A percentile compares a stretch with the other conserved stretches of the same genome.
phyloP scores from a whole-genome alignment of 2,113 vertebrate species.

The Tupaia chinensis region DNA sequence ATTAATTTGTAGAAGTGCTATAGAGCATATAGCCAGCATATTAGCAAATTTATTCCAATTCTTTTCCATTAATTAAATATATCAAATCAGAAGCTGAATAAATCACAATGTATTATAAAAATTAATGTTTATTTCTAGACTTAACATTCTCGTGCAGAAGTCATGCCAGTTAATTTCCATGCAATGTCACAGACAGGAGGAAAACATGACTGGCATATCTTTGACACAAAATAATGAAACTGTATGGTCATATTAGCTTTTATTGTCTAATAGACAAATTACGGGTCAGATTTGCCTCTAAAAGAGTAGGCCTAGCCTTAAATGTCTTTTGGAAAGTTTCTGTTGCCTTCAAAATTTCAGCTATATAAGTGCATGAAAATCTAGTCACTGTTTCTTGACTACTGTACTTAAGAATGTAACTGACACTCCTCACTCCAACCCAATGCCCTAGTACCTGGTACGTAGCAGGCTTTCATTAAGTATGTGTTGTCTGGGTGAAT shows the following conservation, averaged over 20 bases:
- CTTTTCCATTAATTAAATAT: slow-evolving; percentile 73
- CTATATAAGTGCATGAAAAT: not conserved
- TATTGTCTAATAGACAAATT: not conserved
- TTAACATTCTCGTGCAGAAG: slow-evolving; percentile 78
- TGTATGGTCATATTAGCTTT: not conserved
- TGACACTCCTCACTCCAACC: not conserved
- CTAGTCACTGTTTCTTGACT: not conserved
- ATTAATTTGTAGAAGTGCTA: slow-evolving; percentile 41
- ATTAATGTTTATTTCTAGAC: slow-evolving; percentile 76
- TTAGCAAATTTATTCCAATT: slow-evolving; percentile 71
- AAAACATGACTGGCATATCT: slow-evolving; percentile 60
- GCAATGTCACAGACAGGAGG: slow-evolving; percentile 37
- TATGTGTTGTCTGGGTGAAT: not conserved
- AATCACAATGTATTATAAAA: slow-evolving; percentile 79
- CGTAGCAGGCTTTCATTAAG: not conserved
- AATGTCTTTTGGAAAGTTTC: not conserved
- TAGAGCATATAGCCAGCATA: not conserved
- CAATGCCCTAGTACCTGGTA: not conserved
- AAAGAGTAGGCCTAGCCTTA: not conserved
- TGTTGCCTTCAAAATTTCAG: not conserved
- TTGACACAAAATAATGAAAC: slow-evolving; percentile 23
- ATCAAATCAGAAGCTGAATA: slow-evolving; percentile 75
- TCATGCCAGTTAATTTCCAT: slow-evolving; percentile 68
- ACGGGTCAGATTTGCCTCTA: not conserved
- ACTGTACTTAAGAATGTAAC: not conserved